Evolutionary conservation across 2,797 vertebrate genomes (phyloP).

Genomic region (Rhinella marina): DNA sequence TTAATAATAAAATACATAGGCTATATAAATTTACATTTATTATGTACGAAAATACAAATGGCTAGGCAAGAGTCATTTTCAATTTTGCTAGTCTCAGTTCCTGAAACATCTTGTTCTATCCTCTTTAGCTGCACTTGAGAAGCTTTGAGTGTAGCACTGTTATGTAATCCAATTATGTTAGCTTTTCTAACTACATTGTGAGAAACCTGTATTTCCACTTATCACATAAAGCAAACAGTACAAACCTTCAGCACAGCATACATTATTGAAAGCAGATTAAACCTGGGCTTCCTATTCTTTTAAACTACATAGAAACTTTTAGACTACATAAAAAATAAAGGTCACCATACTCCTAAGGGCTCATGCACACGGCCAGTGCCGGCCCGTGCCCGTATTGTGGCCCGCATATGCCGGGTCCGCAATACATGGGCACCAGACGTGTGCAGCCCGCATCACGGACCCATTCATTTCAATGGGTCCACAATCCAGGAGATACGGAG

Average conservation of each 20-base stretch:
- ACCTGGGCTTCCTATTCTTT: background rate
- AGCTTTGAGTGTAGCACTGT: background rate
- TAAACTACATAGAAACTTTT: background rate
- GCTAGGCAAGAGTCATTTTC: background rate
- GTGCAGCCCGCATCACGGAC: too few species aligned
- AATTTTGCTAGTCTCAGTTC: background rate
- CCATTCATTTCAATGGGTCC: too few species aligned
- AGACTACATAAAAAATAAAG: background rate
- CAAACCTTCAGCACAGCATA: background rate
- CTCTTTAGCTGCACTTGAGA: slow-evolving; percentile 11
- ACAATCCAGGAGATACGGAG: too few species aligned
- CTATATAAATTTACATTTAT: background rate
- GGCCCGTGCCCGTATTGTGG: too few species aligned
- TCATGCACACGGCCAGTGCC: too few species aligned
- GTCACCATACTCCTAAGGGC: background rate
- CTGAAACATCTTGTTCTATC: background rate
- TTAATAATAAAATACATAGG: too few species aligned
- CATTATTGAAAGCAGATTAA: background rate
- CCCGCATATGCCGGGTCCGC: too few species aligned
- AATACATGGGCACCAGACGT: too few species aligned
- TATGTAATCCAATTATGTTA: slow-evolving; percentile 16
- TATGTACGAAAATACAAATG: background rate
- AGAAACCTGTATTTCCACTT: slow-evolving; percentile 31
- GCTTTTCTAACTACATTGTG: background rate
- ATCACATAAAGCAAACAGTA: background rate